phyloP scores from a whole-genome alignment of 2,797 vertebrate genomes.

The Sebastolobus alascanus region DNA sequence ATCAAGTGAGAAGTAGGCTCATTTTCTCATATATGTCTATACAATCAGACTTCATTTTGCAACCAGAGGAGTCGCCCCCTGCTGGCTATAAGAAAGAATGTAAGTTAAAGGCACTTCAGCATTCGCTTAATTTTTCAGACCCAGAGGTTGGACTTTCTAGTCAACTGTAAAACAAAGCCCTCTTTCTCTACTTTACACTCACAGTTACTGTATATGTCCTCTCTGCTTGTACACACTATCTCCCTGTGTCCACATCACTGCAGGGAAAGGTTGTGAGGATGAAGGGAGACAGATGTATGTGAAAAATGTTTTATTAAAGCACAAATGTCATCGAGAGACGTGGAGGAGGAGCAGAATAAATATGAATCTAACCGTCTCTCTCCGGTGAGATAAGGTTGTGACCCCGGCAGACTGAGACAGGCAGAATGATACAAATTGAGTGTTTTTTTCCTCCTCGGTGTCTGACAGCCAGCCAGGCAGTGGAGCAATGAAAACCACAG shows the following conservation, averaged over 20 bases:
- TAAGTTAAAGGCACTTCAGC: too few species aligned
- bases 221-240: not conserved
- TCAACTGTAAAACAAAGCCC: constrained; percentile 17
- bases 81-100: too few species aligned
- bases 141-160: not conserved
- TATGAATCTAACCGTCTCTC: constrained; percentile 4
- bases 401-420: constrained; percentile 9
- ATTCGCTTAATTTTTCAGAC: too few species aligned
- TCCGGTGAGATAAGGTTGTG: constrained; percentile 13
- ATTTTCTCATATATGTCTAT: too few species aligned
- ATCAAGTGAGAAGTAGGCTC: too few species aligned
- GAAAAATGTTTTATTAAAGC: not conserved
- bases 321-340: not conserved
- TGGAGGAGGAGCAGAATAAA: constrained; percentile 25
- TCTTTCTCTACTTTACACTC: not conserved
- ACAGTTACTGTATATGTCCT: not conserved
- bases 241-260: not conserved
- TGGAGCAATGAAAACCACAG: not conserved
- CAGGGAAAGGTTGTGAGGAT: not conserved
- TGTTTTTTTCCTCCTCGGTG: not conserved
- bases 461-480: not conserved
- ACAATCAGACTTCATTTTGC: too few species aligned
- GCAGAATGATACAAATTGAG: constrained; percentile 12
- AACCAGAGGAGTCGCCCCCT: too few species aligned
- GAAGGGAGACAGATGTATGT: not conserved